phyloP scores from a whole-genome alignment of 2,888 invertebrate genomes.

The Abscondita cerata region DNA sequence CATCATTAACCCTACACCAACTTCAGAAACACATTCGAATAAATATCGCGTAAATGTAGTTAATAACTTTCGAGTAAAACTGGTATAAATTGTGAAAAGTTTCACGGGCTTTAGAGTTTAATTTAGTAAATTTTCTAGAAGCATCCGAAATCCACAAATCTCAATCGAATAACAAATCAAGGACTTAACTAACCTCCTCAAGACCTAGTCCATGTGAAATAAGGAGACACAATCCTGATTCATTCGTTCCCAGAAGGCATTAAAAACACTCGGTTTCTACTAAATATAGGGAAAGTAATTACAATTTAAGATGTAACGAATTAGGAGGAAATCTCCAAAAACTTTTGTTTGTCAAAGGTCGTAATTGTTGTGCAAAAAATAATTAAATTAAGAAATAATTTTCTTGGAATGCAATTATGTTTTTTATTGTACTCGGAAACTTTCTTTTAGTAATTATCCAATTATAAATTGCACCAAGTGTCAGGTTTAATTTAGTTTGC shows the following conservation, averaged over 20 bases:
- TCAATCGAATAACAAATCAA: slow-evolving; percentile 33
- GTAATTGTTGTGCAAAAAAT: too few relatives aligned
- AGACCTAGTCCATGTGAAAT: slow-evolving; percentile 53
- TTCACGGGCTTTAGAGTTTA: slow-evolving; percentile 22
- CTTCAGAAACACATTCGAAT: too few relatives aligned
- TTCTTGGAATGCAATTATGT: too few relatives aligned
- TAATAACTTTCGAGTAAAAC: slow-evolving; percentile 18
- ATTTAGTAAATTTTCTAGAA: slow-evolving; percentile 30
- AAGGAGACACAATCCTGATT: slow-evolving; percentile 54
- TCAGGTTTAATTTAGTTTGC: too few relatives aligned
- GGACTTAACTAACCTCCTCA: slow-evolving; percentile 41
- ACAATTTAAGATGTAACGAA: slow-evolving; percentile 48
- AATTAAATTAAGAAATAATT: too few relatives aligned
- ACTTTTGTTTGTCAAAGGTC: too few relatives aligned
- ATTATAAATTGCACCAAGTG: too few relatives aligned
- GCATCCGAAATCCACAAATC: slow-evolving; percentile 32
- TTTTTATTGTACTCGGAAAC: too few relatives aligned
- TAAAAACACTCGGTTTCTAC: slow-evolving; percentile 56
- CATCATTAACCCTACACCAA: not conserved
- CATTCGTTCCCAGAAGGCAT: slow-evolving; percentile 52
- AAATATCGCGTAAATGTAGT: not conserved
- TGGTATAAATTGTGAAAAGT: slow-evolving; percentile 21
- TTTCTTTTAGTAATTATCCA: too few relatives aligned
- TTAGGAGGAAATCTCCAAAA: too few relatives aligned
- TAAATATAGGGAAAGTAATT: slow-evolving; percentile 57